A percentile compares a stretch with the other conserved stretches of the same genome.
Evolutionary conservation across 1,140 invertebrate species (phyloP).

Genomic region (Habropoda laboriosa): DNA sequence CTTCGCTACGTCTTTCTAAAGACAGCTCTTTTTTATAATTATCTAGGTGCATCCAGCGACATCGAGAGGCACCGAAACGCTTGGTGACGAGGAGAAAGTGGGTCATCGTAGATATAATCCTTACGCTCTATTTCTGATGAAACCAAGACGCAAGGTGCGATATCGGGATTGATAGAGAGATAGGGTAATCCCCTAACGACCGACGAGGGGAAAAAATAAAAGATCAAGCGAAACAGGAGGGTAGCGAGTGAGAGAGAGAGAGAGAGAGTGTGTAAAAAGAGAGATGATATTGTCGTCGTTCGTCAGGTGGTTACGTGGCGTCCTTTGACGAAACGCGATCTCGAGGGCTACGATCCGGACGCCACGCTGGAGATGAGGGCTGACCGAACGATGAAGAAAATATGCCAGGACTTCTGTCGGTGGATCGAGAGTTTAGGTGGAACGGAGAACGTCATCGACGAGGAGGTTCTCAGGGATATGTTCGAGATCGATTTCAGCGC

Average conservation of each 20-base stretch:
- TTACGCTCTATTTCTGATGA: constrained; percentile 72
- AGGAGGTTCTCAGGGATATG: constrained; percentile 80
- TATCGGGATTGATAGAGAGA: constrained; percentile 24
- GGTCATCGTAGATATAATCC: constrained; percentile 65
- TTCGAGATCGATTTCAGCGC: constrained; percentile 84
- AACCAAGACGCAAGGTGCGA: constrained; percentile 72
- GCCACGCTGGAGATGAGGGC: constrained; percentile 73
- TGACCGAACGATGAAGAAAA: constrained; percentile 69
- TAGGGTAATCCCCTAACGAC: background rate
- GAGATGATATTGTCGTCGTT: background rate
- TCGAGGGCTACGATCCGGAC: constrained; percentile 74
- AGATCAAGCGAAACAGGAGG: too few species aligned
- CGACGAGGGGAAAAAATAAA: background rate
- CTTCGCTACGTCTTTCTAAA: constrained; percentile 10
- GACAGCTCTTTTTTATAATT: constrained; percentile 39
- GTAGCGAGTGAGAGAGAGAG: too few species aligned
- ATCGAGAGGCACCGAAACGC: constrained; percentile 26
- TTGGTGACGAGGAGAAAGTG: constrained; percentile 26
- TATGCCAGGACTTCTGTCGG: constrained; percentile 83
- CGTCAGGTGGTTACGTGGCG: constrained; percentile 73
- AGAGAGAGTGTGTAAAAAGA: background rate
- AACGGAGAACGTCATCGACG: constrained; percentile 75
- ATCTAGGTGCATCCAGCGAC: constrained; percentile 73
- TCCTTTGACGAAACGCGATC: constrained; percentile 63
- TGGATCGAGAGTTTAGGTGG: constrained; percentile 83